A percentile compares a stretch with the other conserved stretches of the same genome.
Conservation (phyloP, 2,113 vertebrate species). For the Chamaea fasciata region DNA sequence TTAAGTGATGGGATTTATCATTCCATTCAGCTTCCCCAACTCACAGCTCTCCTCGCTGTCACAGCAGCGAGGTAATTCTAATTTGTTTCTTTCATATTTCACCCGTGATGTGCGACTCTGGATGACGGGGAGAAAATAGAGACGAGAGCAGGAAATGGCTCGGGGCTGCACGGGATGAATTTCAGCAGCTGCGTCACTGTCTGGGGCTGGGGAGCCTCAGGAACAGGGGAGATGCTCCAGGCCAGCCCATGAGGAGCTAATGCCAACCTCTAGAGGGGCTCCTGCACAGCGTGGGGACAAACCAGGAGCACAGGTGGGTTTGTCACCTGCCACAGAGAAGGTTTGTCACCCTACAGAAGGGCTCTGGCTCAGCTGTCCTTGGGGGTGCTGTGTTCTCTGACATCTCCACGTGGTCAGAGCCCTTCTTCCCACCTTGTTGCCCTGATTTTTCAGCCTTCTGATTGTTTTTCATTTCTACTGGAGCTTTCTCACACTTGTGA, state of each 20-base stretch:
- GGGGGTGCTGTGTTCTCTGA: neutral
- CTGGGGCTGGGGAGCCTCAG: neutral
- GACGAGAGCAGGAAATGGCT: neutral
- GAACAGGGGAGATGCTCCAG: accelerated
- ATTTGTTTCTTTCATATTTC: slow-evolving; percentile 44
- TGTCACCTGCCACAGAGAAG: neutral
- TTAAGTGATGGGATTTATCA: slow-evolving; percentile 32
- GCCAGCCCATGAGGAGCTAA: neutral
- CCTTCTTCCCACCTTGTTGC: neutral
- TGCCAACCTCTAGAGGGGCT: neutral
- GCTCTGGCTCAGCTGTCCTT: neutral
- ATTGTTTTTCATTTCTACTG: no score
- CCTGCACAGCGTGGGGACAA: accelerated
- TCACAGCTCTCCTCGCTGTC: neutral
- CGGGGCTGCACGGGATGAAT: accelerated
- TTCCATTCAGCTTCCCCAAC: neutral
- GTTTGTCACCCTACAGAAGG: neutral
- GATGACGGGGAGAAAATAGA: slow-evolving; percentile 1
- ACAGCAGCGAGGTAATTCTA: neutral
- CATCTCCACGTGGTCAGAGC: neutral
- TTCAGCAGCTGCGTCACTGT: neutral
- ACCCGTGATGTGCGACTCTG: neutral
- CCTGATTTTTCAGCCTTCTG: no score
- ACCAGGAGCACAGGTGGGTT: neutral
- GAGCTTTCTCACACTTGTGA: no score